Evolutionary conservation across 1,140 invertebrate genomes (phyloP).

Genomic region (Polyergus mexicanus): DNA sequence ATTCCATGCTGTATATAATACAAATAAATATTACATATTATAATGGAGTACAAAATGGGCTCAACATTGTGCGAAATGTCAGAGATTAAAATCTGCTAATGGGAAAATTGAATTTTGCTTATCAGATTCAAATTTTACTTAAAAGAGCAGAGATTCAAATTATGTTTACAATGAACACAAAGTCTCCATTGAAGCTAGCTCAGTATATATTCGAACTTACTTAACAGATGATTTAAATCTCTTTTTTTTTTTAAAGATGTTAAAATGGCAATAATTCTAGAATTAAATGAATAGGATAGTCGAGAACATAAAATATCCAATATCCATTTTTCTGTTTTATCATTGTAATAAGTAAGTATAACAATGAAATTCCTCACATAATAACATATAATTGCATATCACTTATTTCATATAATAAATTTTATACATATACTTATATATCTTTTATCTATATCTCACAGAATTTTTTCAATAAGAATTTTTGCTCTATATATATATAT

Average conservation of each 20-base stretch:
- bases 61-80: too few species aligned
- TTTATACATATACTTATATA: slow-evolving; percentile 72
- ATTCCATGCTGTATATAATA: too few species aligned
- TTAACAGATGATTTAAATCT: background rate
- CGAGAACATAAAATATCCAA: slow-evolving; percentile 49
- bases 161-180: background rate
- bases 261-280: background rate
- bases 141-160: background rate
- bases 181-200: background rate
- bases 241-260: background rate
- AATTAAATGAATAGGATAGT: too few species aligned
- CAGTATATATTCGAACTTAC: background rate
- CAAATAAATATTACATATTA: too few species aligned
- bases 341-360: slow-evolving; percentile 72
- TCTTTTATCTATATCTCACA: slow-evolving; percentile 66
- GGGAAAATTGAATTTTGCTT: too few species aligned
- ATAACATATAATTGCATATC: slow-evolving; percentile 70
- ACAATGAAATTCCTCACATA: slow-evolving; percentile 71
- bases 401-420: slow-evolving; percentile 66
- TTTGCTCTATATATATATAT: slow-evolving; percentile 25
- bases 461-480: slow-evolving; percentile 64
- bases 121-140: background rate
- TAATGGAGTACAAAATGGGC: too few species aligned
- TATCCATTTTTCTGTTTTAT: slow-evolving; percentile 59
- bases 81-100: too few species aligned